Percentiles rank a stretch among this genome's conserved stretches.
phyloP scores from a whole-genome alignment of 92 coral and sea anemone genomes.

The Porites divaricata region DNA sequence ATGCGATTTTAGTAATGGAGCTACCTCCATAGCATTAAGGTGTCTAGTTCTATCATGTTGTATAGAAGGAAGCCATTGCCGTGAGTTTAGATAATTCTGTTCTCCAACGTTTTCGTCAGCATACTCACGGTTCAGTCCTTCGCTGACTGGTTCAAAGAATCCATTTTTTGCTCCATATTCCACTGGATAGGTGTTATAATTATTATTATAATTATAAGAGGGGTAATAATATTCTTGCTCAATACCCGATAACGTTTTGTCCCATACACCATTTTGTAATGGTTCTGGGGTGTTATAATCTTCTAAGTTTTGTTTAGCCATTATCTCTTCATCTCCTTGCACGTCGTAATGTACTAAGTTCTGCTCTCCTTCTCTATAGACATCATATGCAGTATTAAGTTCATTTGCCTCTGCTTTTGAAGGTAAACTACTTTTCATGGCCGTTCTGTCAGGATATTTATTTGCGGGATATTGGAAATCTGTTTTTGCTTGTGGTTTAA shows the following conservation, averaged over 20 bases:
- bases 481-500: neutral
- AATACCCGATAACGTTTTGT: neutral
- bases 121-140: neutral
- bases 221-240: constrained; percentile 18
- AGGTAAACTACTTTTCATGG: neutral
- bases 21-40: neutral
- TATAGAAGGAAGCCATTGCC: neutral
- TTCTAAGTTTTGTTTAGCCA: neutral
- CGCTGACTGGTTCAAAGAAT: neutral
- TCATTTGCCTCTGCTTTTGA: neutral
- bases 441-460: neutral
- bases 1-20: neutral
- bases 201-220: neutral
- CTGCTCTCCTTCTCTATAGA: neutral
- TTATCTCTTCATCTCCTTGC: neutral
- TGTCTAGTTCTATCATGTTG: neutral
- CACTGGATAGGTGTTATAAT: neutral
- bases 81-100: neutral
- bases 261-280: neutral
- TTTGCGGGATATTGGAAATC: neutral
- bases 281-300: constrained; percentile 4
- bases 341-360: neutral
- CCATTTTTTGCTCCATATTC: neutral
- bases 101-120: neutral
- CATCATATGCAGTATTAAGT: neutral